These are phyloP conservation scores for Epinephelus malabaricus DNA, from an alignment of 2,797 vertebrate species.

Conservation along the genomic window DNA sequence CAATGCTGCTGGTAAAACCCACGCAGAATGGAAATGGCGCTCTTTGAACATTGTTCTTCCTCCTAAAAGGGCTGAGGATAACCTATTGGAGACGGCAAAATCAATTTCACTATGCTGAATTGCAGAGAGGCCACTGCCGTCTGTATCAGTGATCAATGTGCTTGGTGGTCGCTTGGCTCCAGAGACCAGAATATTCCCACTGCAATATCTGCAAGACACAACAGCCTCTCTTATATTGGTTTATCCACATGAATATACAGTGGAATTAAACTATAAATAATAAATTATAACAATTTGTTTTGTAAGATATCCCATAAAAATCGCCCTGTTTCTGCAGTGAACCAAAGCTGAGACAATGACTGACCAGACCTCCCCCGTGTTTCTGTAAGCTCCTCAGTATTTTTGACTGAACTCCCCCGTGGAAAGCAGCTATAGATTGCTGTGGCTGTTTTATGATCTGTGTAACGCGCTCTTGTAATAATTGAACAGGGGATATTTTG, in stretches of 20 bases:
- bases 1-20: slow-evolving; percentile 19
- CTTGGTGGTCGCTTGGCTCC: slow-evolving; percentile 28
- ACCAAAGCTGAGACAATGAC: neutral
- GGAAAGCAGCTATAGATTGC: neutral
- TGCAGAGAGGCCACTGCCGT: slow-evolving; percentile 35
- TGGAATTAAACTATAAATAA: slow-evolving; percentile 18
- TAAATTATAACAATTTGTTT: neutral
- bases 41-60: slow-evolving; percentile 54
- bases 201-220: slow-evolving; percentile 34
- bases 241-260: slow-evolving; percentile 7
- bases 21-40: neutral
- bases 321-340: neutral
- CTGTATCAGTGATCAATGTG: slow-evolving; percentile 41
- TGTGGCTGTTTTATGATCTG: slow-evolving; percentile 49
- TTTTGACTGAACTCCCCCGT: slow-evolving; percentile 3
- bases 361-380: neutral
- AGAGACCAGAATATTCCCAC: slow-evolving; percentile 39
- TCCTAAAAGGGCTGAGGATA: slow-evolving; percentile 41
- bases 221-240: slow-evolving; percentile 11
- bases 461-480: slow-evolving; percentile 52
- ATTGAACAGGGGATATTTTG: slow-evolving; percentile 70
- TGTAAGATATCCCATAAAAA: neutral
- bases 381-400: neutral
- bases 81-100: slow-evolving; percentile 64
- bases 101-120: slow-evolving; percentile 54